phyloP scores from a whole-genome alignment of 2,797 vertebrate species.

The Heliangelus exortis region DNA sequence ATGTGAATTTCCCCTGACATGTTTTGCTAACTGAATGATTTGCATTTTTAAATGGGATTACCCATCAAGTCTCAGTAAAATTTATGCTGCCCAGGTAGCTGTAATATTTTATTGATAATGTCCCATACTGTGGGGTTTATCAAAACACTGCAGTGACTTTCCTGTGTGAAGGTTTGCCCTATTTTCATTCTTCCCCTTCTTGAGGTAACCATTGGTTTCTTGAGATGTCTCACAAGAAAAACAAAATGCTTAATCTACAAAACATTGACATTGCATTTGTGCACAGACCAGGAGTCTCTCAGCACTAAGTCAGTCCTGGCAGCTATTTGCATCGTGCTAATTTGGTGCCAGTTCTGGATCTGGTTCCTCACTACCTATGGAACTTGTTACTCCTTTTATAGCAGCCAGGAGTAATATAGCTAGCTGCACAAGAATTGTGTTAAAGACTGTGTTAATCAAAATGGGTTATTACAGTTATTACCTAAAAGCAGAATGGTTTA shows the following conservation, averaged over 20 bases:
- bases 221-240: not conserved
- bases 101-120: not conserved
- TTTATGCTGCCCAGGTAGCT: not conserved
- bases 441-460: not conserved
- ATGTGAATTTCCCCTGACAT: not conserved
- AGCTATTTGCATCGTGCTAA: not conserved
- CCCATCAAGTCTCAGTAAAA: not conserved
- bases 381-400: not conserved
- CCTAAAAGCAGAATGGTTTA: not conserved
- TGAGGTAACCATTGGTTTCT: not conserved
- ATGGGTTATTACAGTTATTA: not conserved
- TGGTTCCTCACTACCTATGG: not conserved
- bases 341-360: not conserved
- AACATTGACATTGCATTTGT: not conserved
- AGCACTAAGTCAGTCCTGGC: not conserved
- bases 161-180: not conserved
- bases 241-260: not conserved
- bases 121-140: not conserved
- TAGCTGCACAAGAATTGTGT: not conserved
- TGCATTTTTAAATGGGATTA: slow-evolving; percentile 18
- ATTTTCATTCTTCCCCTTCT: not conserved
- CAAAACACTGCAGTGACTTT: not conserved
- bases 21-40: slow-evolving; percentile 3
- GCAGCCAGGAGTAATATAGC: not conserved
- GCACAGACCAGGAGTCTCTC: not conserved